Evolutionary conservation across 2,888 invertebrate genomes (phyloP), one percentile per base, ranked within the genome.

Genomic region (Lasioglossum vierecki): DNA sequence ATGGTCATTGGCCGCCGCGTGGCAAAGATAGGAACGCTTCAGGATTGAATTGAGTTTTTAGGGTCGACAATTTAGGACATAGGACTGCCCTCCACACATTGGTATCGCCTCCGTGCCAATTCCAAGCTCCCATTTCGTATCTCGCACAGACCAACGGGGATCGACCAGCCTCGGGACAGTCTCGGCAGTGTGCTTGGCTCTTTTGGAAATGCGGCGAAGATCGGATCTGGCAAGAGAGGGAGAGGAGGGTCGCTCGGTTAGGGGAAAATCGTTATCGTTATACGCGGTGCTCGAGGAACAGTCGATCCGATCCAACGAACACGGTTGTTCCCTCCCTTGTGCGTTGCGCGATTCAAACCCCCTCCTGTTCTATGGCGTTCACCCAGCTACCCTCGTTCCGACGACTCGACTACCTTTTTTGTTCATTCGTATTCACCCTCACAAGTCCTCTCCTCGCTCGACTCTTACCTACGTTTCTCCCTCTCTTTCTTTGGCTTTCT

Each of bases 351-450:
- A 60, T 26, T 66, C 66, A 44, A 1, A 8, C 22, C 66, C 66
- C 35, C 30, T 35, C 66, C 66, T 35, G 30, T 35, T 66, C 15
- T 35, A 30, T 35, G 26, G 26, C 13, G 60, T 60, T 60, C 60
- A 60, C 26, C 60, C 60, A 13, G 66, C 41, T 22, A 46, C 18
- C 53, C 71, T 60, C 60, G 66, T 35, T 63, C 35, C 46, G 41
- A 53, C 46, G 41, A 53, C 74, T 74, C 82, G 71, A 82, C 77
- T 68, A 49, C 66, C 60, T 63, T 86, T 70, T 68, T 73, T 76
- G 49, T 85, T 80, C 87, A 75, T 84, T 82, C 85, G 68, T 72
- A 46, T 46, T 46, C 72, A 26, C 26, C 26, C 71, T 44, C 15
- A 26, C 41, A 18, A 44, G 46, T 46, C 46, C 46, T 46, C 72